Conservation (phyloP, 1,140 invertebrate genomes). For the Littorina saxatilis region DNA sequence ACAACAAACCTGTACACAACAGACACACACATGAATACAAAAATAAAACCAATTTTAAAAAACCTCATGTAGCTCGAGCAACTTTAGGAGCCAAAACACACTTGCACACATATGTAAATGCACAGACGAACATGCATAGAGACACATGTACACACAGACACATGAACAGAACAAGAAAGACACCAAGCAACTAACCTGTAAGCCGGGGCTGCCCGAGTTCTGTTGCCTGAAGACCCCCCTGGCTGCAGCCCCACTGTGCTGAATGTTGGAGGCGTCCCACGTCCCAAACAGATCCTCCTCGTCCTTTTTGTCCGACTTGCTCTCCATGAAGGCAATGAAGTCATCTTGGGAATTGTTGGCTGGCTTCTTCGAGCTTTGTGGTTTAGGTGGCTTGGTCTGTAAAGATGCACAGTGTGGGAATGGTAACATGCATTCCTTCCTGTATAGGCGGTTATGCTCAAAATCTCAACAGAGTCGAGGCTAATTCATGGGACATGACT, state of each 20-base stretch:
- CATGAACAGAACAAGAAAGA: background rate
- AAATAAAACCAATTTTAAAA: background rate
- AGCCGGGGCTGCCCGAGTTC: slow-evolving; percentile 15
- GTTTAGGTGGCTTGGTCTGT: too few relatives aligned
- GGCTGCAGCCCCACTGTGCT: slow-evolving; percentile 32
- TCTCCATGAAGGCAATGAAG: slow-evolving; percentile 63
- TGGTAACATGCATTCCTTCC: too few relatives aligned
- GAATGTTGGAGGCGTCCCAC: slow-evolving; percentile 64
- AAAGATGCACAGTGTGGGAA: too few relatives aligned
- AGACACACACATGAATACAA: background rate
- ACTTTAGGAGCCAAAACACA: background rate
- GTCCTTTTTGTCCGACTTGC: slow-evolving; percentile 22
- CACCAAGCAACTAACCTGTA: slow-evolving; percentile 32
- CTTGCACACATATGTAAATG: background rate
- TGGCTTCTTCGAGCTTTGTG: too few relatives aligned
- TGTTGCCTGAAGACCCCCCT: slow-evolving; percentile 30
- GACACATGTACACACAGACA: background rate
- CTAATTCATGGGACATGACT: too few relatives aligned
- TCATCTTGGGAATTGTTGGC: slow-evolving; percentile 48
- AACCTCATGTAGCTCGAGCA: background rate
- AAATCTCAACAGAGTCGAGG: too few relatives aligned
- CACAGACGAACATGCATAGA: background rate
- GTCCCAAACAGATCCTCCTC: slow-evolving; percentile 66
- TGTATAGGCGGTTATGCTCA: too few relatives aligned
- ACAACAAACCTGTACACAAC: slow-evolving; percentile 34